Evolutionary conservation across 2,797 vertebrate genomes (phyloP), one percentile per base, ranked within the genome.

Genomic region (Falco cherrug): DNA sequence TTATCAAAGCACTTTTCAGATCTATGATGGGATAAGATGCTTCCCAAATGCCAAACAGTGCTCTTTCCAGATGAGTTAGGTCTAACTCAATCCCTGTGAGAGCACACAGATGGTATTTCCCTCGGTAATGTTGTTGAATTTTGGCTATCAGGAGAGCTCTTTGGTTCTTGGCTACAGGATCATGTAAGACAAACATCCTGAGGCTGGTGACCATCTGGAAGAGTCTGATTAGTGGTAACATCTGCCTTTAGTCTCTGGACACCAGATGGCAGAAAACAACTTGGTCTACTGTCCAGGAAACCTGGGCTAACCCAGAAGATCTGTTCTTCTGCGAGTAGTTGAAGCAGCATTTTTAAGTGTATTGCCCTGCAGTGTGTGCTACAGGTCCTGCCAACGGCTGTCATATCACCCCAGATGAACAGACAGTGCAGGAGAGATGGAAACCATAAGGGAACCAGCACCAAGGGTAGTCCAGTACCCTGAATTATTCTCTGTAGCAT

Each of bases 181-280:
- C 13, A 53, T 77, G 56, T 89, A 85, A 91, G 75, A 94, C 92
- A 93, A 96, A 96, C 94, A 94, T 87, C 90, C 94, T 54, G 43
- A 82, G 88, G 92, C 92, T 96, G 85, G 89, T 47, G 86, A 93
- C 79, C 93, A 96, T 90, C 91, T 93, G 91, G 79, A 82, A 70
- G 83, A 19, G 57, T 67, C 83, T 92, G 91, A 87, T 91, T 59
- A 95, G 92, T 35, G 43, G 65, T 15, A 89, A 94, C 90, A 87
- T 89, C 94, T 96, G 90, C 88, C 45, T 82, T 70, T 31, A 35
- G 67, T 39, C 78, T 87, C 92, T 95, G 95, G 69, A 71, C 43
- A 74, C 51, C 95, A 95, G 81, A 81, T 89, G 92, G 81, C 78
- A 93, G 39, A 68, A 74, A 77, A 51, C 65, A 67, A 57, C 13